These are phyloP conservation scores for Pomacea canaliculata DNA, from an alignment of 2,888 invertebrate genomes.

Conservation along the genomic window DNA sequence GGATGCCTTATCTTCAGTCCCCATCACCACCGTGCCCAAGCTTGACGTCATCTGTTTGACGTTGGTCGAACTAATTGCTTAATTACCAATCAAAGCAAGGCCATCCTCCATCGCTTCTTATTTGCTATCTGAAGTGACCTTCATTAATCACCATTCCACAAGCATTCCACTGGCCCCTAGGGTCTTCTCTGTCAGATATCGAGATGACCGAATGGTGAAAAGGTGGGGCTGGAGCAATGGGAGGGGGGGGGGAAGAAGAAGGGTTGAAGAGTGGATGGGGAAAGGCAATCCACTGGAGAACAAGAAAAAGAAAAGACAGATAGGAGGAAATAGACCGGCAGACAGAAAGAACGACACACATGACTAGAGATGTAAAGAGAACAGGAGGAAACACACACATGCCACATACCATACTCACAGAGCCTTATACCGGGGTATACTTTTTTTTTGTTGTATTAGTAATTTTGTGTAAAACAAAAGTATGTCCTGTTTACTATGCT, in stretches of 20 bases:
- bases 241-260: neutral
- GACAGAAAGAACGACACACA: neutral
- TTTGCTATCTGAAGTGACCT: slow-evolving; percentile 8
- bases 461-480: too few species aligned
- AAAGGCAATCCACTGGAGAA: neutral
- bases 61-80: slow-evolving; percentile 15
- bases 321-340: neutral
- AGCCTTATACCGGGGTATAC: too few species aligned
- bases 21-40: too few species aligned
- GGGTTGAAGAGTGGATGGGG: too few species aligned
- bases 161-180: too few species aligned
- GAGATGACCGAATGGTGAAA: neutral
- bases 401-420: too few species aligned
- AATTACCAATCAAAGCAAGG: slow-evolving; percentile 13
- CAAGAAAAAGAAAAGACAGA: neutral
- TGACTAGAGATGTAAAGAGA: too few species aligned
- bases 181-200: too few species aligned
- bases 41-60: neutral
- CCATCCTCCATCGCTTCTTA: slow-evolving; percentile 10
- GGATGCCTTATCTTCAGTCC: neutral
- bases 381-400: too few species aligned
- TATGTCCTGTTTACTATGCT: too few species aligned
- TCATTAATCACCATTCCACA: neutral
- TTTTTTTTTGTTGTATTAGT: too few species aligned
- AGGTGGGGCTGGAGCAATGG: neutral